Evolutionary conservation across 2,888 invertebrate species (phyloP), one percentile per base, ranked within the genome.

Genomic region (Caenorhabditis sulstoni): DNA sequence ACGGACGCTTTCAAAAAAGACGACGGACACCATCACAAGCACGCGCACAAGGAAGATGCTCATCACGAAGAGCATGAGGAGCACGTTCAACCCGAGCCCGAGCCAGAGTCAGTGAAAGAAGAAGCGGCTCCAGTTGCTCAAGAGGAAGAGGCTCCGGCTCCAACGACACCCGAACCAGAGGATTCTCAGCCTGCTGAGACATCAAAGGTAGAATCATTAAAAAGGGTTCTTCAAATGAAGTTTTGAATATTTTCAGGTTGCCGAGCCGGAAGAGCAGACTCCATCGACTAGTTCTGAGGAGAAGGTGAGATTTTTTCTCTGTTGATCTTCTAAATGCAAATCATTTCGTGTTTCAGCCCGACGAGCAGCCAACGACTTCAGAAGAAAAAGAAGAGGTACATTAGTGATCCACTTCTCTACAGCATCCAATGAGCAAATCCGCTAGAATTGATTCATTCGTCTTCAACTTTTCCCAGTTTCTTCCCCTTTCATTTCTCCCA

Each of bases 1-100:
- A 79, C 79, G 0, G 79, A 79, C 18, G 37, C 62, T 1, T 73
- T 79, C 65, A 79, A 79, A 22, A 59, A 74, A 39, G 57, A 64
- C 7, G 49, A 71, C 18, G 16, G 14, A 1, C 57, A 68, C 18
- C 47, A 49, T 14, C 70, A 71, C 53, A n/a, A 35, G 11, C 65
- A 62, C 4, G 37, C 39, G 8, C 35, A 45, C n/a, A 20, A 57
- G 50, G 29, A 49, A 16, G 55, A 61, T 50, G 22, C 53, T 20
- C 59, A 62, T 14, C 20, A 22, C 20, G 59, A 23, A 44, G 35
- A 61, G 35, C 16, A 37, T 0, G 57, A 59, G 39, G 47, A 59
- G 39, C 55, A 66, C 23, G 57, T 20, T 14, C 55, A 57, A 18
- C 50, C 66, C 39, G 44, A 49, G 9, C 49, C 49, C 12, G 45